Conservation (phyloP, 1,140 invertebrate genomes). For the Calephelis virginiensis region DNA sequence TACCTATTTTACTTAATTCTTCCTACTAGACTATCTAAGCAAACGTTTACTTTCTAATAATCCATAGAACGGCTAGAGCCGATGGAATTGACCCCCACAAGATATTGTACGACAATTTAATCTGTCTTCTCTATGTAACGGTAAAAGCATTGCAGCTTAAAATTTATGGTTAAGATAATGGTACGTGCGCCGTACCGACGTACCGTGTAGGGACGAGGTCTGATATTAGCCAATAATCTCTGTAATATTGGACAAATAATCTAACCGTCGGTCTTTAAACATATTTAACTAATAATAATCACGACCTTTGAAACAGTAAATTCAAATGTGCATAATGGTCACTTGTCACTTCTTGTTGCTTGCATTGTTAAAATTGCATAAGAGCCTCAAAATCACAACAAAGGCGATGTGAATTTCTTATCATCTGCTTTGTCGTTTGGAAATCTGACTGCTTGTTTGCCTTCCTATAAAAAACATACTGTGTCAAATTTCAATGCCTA, state of each 20-base stretch:
- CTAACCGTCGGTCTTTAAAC: neutral
- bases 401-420: too few species aligned
- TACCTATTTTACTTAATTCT: neutral
- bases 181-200: constrained; percentile 27
- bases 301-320: too few species aligned
- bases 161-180: constrained; percentile 44
- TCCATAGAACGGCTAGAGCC: constrained; percentile 36
- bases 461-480: too few species aligned
- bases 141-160: constrained; percentile 41
- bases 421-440: too few species aligned
- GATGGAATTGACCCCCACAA: constrained; percentile 45
- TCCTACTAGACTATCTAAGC: constrained; percentile 20
- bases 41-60: constrained; percentile 56
- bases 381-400: too few species aligned
- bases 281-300: neutral
- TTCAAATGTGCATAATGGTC: too few species aligned
- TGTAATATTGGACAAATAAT: neutral
- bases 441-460: too few species aligned
- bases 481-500: too few species aligned
- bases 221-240: constrained; percentile 11
- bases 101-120: constrained; percentile 50
- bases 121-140: constrained; percentile 48
- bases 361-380: too few species aligned
- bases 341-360: too few species aligned
- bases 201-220: constrained; percentile 22